Conservation (phyloP, 2,797 vertebrate species). For the Bufotes viridis region DNA sequence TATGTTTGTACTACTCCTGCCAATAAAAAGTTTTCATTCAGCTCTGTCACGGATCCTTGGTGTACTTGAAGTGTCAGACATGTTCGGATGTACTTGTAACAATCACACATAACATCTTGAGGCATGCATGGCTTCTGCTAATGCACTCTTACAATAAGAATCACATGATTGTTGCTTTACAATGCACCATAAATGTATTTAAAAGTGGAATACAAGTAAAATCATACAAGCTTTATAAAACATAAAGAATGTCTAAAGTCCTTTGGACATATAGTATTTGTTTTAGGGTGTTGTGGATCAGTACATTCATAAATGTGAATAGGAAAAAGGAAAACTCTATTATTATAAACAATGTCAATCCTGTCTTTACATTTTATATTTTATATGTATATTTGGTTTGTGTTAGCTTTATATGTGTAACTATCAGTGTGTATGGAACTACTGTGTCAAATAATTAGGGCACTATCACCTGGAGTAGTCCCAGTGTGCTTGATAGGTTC, state of each 20-base stretch:
- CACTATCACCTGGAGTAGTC: too few species aligned
- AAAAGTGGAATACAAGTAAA: conserved; percentile 1
- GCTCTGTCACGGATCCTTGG: conserved; percentile 80
- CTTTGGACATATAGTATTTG: not conserved
- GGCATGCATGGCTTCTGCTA: conserved; percentile 65
- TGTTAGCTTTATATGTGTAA: too few species aligned
- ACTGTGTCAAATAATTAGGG: too few species aligned
- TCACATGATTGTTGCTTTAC: conserved; percentile 36
- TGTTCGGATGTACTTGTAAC: conserved; percentile 74
- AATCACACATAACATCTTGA: conserved; percentile 78
- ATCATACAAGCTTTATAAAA: conserved; percentile 10
- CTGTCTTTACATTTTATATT: not conserved
- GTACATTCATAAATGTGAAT: not conserved
- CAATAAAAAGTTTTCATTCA: conserved; percentile 78
- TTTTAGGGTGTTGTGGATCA: conserved; percentile 10
- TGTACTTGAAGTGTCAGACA: conserved; percentile 74
- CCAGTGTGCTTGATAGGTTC: too few species aligned
- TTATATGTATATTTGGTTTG: too few species aligned
- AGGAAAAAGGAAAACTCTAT: not conserved
- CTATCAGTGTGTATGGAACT: too few species aligned
- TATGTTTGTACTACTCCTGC: conserved; percentile 77
- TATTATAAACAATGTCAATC: not conserved
- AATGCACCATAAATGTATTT: conserved; percentile 21
- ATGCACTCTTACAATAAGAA: conserved; percentile 19
- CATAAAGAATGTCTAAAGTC: not conserved